Evolutionary conservation across 2,113 vertebrate genomes (phyloP).

Genomic region (Ophiodon elongatus): DNA sequence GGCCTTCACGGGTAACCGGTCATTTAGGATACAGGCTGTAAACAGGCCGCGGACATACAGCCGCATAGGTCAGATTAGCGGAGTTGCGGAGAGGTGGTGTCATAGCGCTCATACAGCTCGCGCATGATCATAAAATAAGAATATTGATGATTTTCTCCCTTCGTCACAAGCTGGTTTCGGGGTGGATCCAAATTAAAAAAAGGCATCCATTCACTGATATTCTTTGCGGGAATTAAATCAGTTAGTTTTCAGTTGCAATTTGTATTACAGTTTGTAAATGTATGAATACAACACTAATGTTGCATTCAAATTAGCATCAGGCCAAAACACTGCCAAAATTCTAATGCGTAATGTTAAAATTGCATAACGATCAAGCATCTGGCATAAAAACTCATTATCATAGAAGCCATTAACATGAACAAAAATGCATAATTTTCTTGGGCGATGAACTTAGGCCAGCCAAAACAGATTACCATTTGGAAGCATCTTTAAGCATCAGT

Average conservation of each 20-base stretch:
- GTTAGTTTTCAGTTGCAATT: not conserved
- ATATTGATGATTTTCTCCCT: not conserved
- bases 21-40: constrained; percentile 12
- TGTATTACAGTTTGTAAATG: not conserved
- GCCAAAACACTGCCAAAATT: not conserved
- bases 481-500: not conserved
- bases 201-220: not conserved
- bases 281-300: not conserved
- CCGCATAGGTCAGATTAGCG: not conserved
- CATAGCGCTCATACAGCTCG: not conserved
- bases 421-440: not conserved
- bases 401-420: not conserved
- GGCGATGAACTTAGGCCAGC: not conserved
- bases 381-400: not conserved
- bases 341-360: not conserved
- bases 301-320: not conserved
- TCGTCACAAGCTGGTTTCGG: not conserved
- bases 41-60: not conserved
- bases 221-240: not conserved
- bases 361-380: constrained; percentile 8
- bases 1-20: not conserved
- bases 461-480: not conserved
- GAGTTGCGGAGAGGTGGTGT: not conserved
- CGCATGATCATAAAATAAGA: not conserved
- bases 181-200: not conserved